Conservation (phyloP, 2,888 invertebrate species). For the Pyralis farinalis region DNA sequence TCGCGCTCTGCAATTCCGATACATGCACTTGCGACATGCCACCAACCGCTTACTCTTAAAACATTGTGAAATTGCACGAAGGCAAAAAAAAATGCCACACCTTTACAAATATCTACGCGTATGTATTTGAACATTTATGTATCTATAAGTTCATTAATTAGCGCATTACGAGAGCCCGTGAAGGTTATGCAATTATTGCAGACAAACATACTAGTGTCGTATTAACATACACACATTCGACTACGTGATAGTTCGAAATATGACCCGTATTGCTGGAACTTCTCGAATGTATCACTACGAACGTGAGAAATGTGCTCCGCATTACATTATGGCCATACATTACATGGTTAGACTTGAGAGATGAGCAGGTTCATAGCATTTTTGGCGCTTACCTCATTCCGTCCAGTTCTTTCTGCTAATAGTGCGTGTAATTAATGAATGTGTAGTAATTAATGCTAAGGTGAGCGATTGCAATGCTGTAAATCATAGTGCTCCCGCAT, state of each 20-base stretch:
- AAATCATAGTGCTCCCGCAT: constrained; percentile 3
- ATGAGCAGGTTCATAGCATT: background rate
- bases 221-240: constrained; percentile 23
- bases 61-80: constrained; percentile 35
- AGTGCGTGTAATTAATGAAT: constrained; percentile 5
- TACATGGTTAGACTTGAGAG: background rate
- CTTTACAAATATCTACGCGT: constrained; percentile 24
- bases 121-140: constrained; percentile 22
- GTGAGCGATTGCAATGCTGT: constrained; percentile 6
- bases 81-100: constrained; percentile 34
- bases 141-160: constrained; percentile 43
- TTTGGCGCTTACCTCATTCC: constrained; percentile 9
- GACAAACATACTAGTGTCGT: constrained; percentile 27
- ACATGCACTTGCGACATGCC: constrained; percentile 27
- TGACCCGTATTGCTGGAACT: constrained; percentile 25
- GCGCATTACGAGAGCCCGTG: constrained; percentile 34
- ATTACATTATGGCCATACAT: background rate
- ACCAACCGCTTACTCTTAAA: constrained; percentile 23
- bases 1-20: constrained; percentile 24
- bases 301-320: constrained; percentile 53
- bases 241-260: constrained; percentile 40
- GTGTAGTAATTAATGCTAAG: constrained; percentile 9
- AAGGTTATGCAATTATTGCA: constrained; percentile 37
- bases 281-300: constrained; percentile 33
- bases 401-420: constrained; percentile 7